These are phyloP conservation scores for Drosophila cardini DNA, from an alignment of 1,140 invertebrate genomes.

Conservation along the genomic window DNA sequence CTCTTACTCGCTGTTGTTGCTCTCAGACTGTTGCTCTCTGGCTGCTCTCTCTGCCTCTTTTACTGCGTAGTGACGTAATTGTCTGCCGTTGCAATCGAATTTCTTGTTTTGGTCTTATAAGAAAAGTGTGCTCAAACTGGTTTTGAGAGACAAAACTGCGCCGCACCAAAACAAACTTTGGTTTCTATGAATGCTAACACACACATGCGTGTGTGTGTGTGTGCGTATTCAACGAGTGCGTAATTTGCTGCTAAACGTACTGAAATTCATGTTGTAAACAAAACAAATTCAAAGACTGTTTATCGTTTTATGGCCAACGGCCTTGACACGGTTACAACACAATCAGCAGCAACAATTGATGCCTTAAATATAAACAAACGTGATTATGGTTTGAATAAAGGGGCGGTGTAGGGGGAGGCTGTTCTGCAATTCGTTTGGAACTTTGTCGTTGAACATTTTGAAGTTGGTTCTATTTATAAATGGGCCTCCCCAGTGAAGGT, in stretches of 20 bases:
- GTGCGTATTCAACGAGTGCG: constrained; percentile 38
- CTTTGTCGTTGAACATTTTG: constrained; percentile 22
- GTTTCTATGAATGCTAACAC: constrained; percentile 31
- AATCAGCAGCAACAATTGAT: constrained; percentile 16
- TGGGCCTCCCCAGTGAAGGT: constrained; percentile 13
- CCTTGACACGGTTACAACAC: constrained; percentile 78
- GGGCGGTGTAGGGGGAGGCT: not conserved
- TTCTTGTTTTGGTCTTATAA: constrained; percentile 77
- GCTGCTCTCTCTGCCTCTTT: not conserved
- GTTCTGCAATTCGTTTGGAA: constrained; percentile 35
- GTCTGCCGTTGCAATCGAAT: constrained; percentile 54
- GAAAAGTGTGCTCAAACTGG: constrained; percentile 63
- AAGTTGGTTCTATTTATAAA: constrained; percentile 61
- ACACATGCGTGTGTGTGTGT: constrained; percentile 26
- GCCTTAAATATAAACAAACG: constrained; percentile 40
- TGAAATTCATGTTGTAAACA: constrained; percentile 39
- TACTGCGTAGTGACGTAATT: constrained; percentile 66
- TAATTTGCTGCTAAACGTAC: constrained; percentile 27
- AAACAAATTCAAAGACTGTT: constrained; percentile 36
- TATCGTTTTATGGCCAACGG: constrained; percentile 42
- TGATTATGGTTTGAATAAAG: constrained; percentile 7
- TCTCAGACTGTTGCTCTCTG: constrained; percentile 9
- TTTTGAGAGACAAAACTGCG: constrained; percentile 64
- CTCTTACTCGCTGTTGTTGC: constrained; percentile 3
- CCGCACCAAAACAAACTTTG: constrained; percentile 70